Evolutionary conservation across 2,113 vertebrate genomes (phyloP).

Genomic region (Gallinago paraguaiae): DNA sequence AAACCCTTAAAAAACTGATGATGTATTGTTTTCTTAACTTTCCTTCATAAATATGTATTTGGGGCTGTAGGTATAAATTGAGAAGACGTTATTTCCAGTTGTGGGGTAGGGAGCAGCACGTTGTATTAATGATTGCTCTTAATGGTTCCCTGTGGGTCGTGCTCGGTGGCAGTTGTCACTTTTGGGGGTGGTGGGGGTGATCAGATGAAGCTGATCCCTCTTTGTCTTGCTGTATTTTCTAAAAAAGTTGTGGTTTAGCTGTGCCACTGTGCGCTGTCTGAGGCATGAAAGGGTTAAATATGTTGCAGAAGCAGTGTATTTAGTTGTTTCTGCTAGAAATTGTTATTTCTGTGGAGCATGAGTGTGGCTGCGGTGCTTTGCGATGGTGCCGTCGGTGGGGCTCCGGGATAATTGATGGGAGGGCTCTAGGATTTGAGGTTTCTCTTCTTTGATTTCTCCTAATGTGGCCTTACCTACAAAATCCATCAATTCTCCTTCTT

Average conservation of each 20-base stretch:
- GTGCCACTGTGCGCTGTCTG: not conserved
- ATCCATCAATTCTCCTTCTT: not conserved
- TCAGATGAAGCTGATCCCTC: not conserved
- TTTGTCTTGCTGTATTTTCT: not conserved
- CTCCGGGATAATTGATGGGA: not conserved
- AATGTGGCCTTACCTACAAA: not conserved
- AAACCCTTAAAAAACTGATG: constrained; percentile 33
- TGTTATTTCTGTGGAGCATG: not conserved
- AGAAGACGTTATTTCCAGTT: not conserved
- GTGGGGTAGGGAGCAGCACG: not conserved
- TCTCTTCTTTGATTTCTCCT: not conserved
- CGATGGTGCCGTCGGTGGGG: fast-evolving
- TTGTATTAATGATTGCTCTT: too few species aligned
- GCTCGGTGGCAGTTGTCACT: too few species aligned
- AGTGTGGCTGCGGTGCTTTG: not conserved
- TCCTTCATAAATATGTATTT: constrained; percentile 48
- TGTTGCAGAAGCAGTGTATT: not conserved
- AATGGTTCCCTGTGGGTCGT: too few species aligned
- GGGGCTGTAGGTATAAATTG: not conserved
- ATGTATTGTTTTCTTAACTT: constrained; percentile 41
- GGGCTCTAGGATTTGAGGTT: not conserved
- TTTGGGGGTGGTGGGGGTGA: too few species aligned
- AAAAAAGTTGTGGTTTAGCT: not conserved
- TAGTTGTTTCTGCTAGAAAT: not conserved
- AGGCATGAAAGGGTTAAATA: not conserved